phyloP scores from a whole-genome alignment of 1,140 invertebrate species.

The Lepidurus arcticus region DNA sequence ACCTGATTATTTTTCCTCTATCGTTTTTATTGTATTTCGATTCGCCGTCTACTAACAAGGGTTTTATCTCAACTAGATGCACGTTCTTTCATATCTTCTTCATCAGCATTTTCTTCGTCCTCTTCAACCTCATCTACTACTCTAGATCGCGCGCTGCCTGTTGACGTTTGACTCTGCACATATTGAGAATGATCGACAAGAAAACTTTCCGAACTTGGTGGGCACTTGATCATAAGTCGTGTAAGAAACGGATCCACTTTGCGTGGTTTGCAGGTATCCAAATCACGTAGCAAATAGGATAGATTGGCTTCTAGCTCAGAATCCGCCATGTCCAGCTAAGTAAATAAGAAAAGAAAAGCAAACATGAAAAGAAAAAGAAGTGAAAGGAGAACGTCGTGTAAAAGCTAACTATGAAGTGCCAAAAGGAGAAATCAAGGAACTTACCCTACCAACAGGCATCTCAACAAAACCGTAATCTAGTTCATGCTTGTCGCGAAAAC shows the following conservation, averaged over 20 bases:
- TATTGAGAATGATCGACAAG: conserved; percentile 59
- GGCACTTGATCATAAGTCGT: conserved; percentile 51
- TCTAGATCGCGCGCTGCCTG: conserved; percentile 35
- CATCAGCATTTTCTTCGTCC: conserved; percentile 35
- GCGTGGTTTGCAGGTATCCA: conserved; percentile 56
- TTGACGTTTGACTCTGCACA: conserved; percentile 37
- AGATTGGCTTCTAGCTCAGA: conserved; percentile 67
- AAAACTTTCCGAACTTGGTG: conserved; percentile 56
- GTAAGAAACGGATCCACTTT: conserved; percentile 59
- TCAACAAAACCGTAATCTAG: conserved; percentile 61
- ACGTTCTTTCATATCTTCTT: neutral
- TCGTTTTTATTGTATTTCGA: neutral
- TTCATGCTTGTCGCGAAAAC: conserved; percentile 57
- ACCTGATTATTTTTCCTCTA: neutral
- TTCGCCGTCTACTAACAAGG: conserved; percentile 10
- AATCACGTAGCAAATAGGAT: conserved; percentile 54
- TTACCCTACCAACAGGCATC: conserved; percentile 60
- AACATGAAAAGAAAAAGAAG: neutral
- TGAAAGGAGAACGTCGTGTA: neutral
- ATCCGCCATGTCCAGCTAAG: conserved; percentile 64
- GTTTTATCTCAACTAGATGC: neutral
- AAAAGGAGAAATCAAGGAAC: conserved; percentile 36
- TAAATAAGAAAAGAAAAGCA: conserved; percentile 33
- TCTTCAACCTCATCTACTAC: conserved; percentile 41
- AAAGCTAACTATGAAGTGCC: neutral